Conservation (phyloP, 2,797 vertebrate species). For the Sebastolobus altivelis region DNA sequence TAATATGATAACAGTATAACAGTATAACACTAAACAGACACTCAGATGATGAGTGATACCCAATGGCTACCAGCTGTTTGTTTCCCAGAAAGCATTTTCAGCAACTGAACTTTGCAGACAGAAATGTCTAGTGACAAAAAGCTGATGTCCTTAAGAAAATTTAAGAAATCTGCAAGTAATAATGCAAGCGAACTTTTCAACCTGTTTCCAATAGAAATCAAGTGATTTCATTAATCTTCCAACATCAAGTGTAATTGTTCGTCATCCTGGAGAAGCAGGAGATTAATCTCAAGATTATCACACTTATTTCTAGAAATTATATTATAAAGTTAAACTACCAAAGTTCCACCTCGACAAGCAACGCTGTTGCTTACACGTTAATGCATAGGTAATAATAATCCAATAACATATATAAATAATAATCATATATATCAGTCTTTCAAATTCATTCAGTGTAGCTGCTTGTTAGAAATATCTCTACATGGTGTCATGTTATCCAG, state of each 20-base stretch:
- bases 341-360: not conserved
- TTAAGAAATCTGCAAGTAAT: not conserved
- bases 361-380: not conserved
- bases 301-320: not conserved
- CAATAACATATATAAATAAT: not conserved
- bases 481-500: conserved; percentile 8
- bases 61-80: not conserved
- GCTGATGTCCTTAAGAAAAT: not conserved
- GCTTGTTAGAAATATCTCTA: not conserved
- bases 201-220: not conserved
- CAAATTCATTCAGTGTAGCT: not conserved
- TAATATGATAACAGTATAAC: not conserved
- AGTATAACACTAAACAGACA: not conserved
- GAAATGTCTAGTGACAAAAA: not conserved
- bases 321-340: not conserved
- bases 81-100: not conserved
- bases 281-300: not conserved
- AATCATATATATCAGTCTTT: not conserved
- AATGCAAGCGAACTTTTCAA: not conserved
- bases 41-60: not conserved
- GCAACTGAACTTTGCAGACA: not conserved
- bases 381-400: not conserved
- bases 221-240: not conserved
- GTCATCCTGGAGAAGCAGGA: not conserved
- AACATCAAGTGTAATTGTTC: not conserved